These are phyloP conservation scores for Nephrotoma guestfalica DNA, from an alignment of 2,888 invertebrate genomes.

Conservation along the genomic window DNA sequence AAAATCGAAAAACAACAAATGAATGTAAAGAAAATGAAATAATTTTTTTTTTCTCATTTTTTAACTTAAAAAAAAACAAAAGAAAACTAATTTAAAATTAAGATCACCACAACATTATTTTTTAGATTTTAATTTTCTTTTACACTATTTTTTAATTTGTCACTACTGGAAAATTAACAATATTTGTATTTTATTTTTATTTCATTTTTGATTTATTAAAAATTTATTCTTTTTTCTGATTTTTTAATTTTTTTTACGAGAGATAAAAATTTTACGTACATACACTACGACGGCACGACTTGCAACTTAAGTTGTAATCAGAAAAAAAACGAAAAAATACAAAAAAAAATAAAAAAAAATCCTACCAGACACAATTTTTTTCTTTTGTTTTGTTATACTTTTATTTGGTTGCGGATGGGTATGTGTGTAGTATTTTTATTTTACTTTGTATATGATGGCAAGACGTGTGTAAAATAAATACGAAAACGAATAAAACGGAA, in stretches of 20 bases:
- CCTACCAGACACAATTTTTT: slow-evolving; percentile 2
- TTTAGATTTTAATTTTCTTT: neutral
- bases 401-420: neutral
- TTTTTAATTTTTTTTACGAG: neutral
- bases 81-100: neutral
- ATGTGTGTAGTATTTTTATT: neutral
- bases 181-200: neutral
- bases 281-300: slow-evolving; percentile 4
- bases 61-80: neutral
- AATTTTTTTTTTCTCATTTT: slow-evolving; percentile 4
- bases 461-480: neutral
- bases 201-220: neutral
- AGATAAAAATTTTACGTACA: neutral
- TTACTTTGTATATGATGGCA: neutral
- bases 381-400: neutral
- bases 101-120: neutral
- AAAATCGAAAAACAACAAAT: slow-evolving; percentile 1
- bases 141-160: neutral
- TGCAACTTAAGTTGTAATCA: slow-evolving; percentile 3
- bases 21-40: neutral
- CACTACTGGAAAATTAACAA: neutral
- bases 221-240: neutral
- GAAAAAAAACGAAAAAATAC: neutral
- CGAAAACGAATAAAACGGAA: neutral
- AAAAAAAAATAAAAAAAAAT: neutral